These are phyloP conservation scores for Aphidius colemani DNA, from an alignment of 2,888 invertebrate genomes.

Conservation along the genomic window DNA sequence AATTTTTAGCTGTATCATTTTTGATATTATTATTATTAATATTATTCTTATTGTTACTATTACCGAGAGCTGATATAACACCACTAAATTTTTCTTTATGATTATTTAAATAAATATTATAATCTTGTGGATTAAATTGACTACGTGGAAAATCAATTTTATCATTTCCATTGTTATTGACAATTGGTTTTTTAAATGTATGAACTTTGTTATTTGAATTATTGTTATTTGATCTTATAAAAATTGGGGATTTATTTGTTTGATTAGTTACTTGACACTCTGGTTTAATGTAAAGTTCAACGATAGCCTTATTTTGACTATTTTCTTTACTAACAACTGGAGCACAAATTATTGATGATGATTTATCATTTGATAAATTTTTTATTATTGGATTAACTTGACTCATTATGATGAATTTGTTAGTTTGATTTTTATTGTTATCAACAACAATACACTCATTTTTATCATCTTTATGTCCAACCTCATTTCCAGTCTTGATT, in stretches of 20 bases:
- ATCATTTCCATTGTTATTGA: background rate
- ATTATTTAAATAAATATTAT: conserved; percentile 11
- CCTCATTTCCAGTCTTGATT: conserved; percentile 52
- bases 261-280: conserved; percentile 33
- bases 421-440: conserved; percentile 43
- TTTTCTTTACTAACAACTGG: conserved; percentile 27
- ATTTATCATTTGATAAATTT: conserved; percentile 27
- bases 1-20: background rate
- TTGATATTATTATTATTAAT: background rate
- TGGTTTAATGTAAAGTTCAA: conserved; percentile 27
- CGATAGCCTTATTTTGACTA: conserved; percentile 15
- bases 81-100: conserved; percentile 13
- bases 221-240: conserved; percentile 8
- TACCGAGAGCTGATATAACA: conserved; percentile 16
- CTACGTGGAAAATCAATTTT: background rate
- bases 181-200: conserved; percentile 15
- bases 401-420: conserved; percentile 35
- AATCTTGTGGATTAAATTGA: background rate
- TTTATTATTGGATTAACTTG: conserved; percentile 25
- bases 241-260: conserved; percentile 23
- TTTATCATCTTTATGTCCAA: conserved; percentile 36
- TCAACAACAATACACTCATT: conserved; percentile 28
- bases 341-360: conserved; percentile 33
- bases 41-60: conserved; percentile 3
- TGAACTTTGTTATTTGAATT: background rate